Base-by-base conservation (phyloP, 2,113 vertebrate species). In the Oreamnos americanus region DNA sequence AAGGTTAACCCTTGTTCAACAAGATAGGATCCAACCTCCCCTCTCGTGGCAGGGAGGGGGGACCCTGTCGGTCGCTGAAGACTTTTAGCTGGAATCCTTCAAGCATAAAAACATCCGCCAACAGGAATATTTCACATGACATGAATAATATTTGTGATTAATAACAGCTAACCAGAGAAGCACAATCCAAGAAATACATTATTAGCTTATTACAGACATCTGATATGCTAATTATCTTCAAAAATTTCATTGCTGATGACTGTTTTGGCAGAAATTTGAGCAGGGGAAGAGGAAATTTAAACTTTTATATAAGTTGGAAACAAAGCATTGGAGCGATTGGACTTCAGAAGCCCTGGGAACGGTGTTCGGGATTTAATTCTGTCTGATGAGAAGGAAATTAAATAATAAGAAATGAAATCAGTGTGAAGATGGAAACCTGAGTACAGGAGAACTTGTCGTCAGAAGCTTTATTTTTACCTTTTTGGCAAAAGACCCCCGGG, bases 1-100 rank as follows among this genome's bases (percentile, higher is more conserved):
- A 97, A 98, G 98, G 98, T 98, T 99, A 98, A 98, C 98, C 98
- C 98, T 51, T 99, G 96, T 98, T 98, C 97, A 93, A 97, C 98
- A 98, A 98, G 98, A 91, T 12, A 1, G 7, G 74, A 95, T 98
- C 98, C 98, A 96, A 97, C 98, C 98, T 98, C 92, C 87, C 97
- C 97, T 97, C 92, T 96, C 85, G 36, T 6, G 23, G 76, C 10
- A 71, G 47, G 49, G 21, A 17, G 1, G 64, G 79, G 53, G 83
- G 51, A 78, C 33, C 6, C 17, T 5, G 30, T 47, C 67, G 7
- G 0, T 26, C 30, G 51, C 45, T 8, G 9, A 86, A 91, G 96
- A 96, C 79, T 87, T 87, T 51, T n/a, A 76, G 86, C 89, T 85
- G 43, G 89, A 96, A 85, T 90, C 94, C 93, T 64, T 97, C 96